These are phyloP conservation scores for Trichopria drosophilae DNA, from an alignment of 2,888 invertebrate species.

Conservation along the genomic window DNA sequence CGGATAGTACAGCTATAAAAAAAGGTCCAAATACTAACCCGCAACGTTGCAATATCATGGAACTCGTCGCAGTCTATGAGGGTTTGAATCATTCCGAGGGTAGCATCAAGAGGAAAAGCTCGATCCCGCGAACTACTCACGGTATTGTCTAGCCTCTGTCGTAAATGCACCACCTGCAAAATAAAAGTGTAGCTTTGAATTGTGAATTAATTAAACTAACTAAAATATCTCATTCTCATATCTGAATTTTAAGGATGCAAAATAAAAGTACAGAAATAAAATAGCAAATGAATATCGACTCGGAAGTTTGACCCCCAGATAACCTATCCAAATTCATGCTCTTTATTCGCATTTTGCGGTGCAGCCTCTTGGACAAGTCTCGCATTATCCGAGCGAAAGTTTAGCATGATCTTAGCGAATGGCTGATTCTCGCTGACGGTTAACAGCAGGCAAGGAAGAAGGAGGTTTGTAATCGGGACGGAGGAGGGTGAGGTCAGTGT, in stretches of 20 bases:
- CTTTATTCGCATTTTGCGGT: no score
- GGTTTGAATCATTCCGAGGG: constrained; percentile 86
- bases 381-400: no score
- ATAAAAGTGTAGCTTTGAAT: constrained; percentile 12
- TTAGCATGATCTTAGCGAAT: no score
- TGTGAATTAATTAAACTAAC: no score
- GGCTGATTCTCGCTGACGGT: no score
- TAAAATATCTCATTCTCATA: no score
- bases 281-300: no score
- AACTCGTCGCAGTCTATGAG: constrained; percentile 96
- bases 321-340: no score
- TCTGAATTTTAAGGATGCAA: no score
- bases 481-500: constrained; percentile 57
- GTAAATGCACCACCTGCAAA: constrained; percentile 74
- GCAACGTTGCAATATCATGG: constrained; percentile 89
- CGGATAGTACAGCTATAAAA: background rate
- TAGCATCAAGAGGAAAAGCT: constrained; percentile 79
- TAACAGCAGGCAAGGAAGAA: constrained; percentile 32
- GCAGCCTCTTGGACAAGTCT: no score
- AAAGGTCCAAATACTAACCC: constrained; percentile 49
- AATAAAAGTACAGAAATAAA: no score
- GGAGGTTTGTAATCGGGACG: constrained; percentile 34
- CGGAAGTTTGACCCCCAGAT: no score
- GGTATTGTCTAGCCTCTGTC: constrained; percentile 84
- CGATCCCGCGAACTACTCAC: constrained; percentile 86